A percentile compares a stretch with the other conserved stretches of the same genome.
Evolutionary conservation across 2,113 vertebrate species (phyloP).

Genomic region (Pituophis catenifer): DNA sequence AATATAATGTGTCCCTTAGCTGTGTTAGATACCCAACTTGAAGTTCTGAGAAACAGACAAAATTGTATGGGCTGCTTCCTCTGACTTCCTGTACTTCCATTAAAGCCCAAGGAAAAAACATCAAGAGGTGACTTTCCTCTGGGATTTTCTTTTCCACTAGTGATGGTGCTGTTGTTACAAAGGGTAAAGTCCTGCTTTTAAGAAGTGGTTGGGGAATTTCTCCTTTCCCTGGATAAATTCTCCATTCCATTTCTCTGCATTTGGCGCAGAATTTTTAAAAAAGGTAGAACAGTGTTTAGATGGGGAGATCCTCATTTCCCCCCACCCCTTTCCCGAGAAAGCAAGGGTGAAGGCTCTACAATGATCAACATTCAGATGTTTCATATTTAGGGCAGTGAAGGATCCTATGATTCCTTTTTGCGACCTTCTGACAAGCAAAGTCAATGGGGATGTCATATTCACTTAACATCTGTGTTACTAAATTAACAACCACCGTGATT

Average conservation of each 20-base stretch:
- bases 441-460: background rate
- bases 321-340: background rate
- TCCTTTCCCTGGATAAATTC: background rate
- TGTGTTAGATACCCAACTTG: background rate
- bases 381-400: too few species aligned
- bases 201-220: background rate
- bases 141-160: background rate
- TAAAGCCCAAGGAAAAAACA: background rate
- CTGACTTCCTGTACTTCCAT: background rate
- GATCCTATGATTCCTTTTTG: background rate
- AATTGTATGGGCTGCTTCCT: background rate
- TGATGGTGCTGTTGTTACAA: background rate
- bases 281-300: background rate
- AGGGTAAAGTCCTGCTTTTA: background rate
- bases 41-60: background rate
- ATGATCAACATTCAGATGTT: background rate
- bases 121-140: background rate
- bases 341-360: background rate
- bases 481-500: background rate
- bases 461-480: background rate
- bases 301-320: background rate
- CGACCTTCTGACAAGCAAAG: background rate
- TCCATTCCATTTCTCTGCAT: background rate
- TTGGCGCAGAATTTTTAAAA: background rate
- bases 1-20: constrained; percentile 3